Evolutionary conservation across 2,888 invertebrate species (phyloP), one percentile per base, ranked within the genome.

Genomic region (Stratiomys singularior): DNA sequence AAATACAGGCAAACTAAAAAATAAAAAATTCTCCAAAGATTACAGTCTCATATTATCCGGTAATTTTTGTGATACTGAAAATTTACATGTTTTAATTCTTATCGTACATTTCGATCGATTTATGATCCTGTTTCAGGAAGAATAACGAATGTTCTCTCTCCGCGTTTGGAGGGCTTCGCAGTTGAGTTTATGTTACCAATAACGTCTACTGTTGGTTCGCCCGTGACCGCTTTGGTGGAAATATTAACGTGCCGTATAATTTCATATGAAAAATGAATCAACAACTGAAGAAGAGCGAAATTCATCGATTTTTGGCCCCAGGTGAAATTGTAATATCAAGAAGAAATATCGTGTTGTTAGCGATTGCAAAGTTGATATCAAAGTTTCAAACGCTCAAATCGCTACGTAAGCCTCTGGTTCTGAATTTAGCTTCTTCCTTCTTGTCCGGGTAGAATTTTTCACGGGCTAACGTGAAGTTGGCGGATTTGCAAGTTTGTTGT

Each of bases 101-200:
- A 76, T 76, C 76, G 46, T 52, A 76, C 64, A 37, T 64, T 47
- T 76, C 76, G 76, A 76, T 76, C 76, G 76, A 76, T 76, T 76
- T 76, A 76, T 76, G 66, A 76, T 37, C 64, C 72, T 72, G 28
- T 72, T 56, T n/a, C 30, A 28, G 56, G 56, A 58, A 37, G 37
- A 72, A 18, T 58, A 13, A 28, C 58, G 58, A 30, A 56, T 25
- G 60, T 23, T 21, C 60, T n/a, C 18, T 60, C 60, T 7, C 37
- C 60, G 21, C 25, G 60, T 25, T 60, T 60, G 46, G 25, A 30
- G 1, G 4, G 44, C 66, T 66, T 9, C 37, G 9, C 37, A 3
- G 37, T 37, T 3, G 5, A 37, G 9, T 37, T 37, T 9, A 9
- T 37, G 9, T 47, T 18, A 18, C 71, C 71, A 72, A 72, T 72